Percentiles rank a stretch among this genome's conserved stretches.
Conservation (phyloP, 2,797 vertebrate genomes). For the Dryobates pubescens region DNA sequence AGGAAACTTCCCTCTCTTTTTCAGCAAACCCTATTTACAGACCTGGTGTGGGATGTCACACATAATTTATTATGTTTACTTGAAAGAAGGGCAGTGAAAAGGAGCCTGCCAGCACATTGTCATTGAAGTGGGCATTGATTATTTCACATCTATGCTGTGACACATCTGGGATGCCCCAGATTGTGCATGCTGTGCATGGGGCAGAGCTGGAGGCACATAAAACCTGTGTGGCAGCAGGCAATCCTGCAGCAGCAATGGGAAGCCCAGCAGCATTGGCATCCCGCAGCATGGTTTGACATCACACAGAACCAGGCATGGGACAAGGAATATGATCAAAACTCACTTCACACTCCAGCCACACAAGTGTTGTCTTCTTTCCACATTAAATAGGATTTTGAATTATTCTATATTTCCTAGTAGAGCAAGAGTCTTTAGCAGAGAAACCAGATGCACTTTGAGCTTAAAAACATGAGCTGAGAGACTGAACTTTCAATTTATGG, state of each 20-base stretch:
- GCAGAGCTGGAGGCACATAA: neutral
- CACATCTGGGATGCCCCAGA: neutral
- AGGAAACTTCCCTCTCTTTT: neutral
- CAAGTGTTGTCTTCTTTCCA: neutral
- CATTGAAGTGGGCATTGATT: neutral
- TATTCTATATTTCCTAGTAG: neutral
- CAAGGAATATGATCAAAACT: neutral
- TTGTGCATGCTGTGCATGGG: fast-evolving
- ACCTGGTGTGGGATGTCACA: neutral
- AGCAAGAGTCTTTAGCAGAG: neutral
- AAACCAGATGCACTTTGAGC: neutral
- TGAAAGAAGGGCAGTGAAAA: neutral
- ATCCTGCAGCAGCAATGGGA: fast-evolving
- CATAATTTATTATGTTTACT: neutral
- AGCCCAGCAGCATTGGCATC: fast-evolving
- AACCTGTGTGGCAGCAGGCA: fast-evolving
- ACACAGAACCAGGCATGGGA: fast-evolving
- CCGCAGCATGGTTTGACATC: fast-evolving
- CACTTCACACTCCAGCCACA: fast-evolving
- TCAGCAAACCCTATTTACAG: neutral
- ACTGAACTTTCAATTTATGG: neutral
- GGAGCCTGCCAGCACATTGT: neutral
- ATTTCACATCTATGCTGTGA: neutral
- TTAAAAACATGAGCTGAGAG: neutral
- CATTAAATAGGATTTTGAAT: neutral